Percentiles rank a stretch among this genome's conserved stretches.
Conservation (phyloP, 2,113 vertebrate species). For the Tragelaphus scriptus region DNA sequence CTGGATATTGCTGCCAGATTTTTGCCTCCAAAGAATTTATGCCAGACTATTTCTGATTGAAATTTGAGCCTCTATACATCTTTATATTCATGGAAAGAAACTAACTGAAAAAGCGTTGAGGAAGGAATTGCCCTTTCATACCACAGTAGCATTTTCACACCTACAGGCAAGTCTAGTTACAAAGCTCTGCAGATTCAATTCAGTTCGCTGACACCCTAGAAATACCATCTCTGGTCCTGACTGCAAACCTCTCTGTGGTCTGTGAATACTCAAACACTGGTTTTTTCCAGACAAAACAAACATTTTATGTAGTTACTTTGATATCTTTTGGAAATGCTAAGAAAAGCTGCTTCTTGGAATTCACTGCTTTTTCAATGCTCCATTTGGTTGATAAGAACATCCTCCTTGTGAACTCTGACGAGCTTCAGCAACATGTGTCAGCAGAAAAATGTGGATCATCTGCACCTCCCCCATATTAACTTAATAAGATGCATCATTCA, state of each 20-base stretch:
- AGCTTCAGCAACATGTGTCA: not conserved
- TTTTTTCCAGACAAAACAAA: conserved; percentile 48
- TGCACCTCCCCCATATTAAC: not conserved
- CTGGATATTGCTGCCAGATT: conserved; percentile 5
- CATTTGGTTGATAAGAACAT: conserved; percentile 6
- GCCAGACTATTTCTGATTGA: conserved; percentile 42
- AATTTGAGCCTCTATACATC: conserved; percentile 29
- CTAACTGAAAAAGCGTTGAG: not conserved
- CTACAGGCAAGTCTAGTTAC: not conserved
- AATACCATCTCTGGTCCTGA: not conserved
- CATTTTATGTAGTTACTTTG: conserved; percentile 28
- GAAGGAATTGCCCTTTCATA: not conserved
- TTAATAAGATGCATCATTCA: not conserved
- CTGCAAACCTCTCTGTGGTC: not conserved
- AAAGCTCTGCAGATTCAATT: not conserved
- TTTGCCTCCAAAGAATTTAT: conserved; percentile 21
- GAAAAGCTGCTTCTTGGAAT: conserved; percentile 35
- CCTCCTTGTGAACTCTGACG: not conserved
- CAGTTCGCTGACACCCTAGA: not conserved
- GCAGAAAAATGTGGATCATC: not conserved
- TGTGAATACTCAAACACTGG: not conserved
- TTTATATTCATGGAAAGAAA: conserved; percentile 6
- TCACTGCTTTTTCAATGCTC: not conserved
- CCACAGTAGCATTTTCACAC: not conserved
- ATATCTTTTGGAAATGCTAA: conserved; percentile 57